A percentile compares a stretch with the other conserved stretches of the same genome.
Conservation (phyloP, 2,888 invertebrate genomes). For the Nebria brevicollis region DNA sequence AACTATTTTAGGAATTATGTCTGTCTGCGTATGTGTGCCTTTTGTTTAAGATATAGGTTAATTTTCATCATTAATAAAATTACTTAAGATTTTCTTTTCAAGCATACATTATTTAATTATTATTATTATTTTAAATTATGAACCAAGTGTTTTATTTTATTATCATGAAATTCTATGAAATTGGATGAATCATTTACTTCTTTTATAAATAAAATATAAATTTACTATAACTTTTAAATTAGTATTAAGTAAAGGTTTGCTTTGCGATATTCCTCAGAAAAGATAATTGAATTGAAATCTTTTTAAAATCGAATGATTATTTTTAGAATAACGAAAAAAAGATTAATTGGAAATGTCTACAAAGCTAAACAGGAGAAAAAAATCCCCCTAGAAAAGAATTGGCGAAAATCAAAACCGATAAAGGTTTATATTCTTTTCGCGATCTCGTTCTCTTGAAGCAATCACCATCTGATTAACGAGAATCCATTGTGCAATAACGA, state of each 20-base stretch:
- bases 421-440: slow-evolving; percentile 32
- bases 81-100: no score
- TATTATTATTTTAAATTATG: no score
- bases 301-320: not conserved
- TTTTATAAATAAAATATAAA: no score
- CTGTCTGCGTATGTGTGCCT: no score
- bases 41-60: no score
- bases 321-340: not conserved
- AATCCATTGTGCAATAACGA: slow-evolving; percentile 46
- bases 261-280: not conserved
- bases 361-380: not conserved
- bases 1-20: no score
- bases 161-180: no score
- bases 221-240: no score
- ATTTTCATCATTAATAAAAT: no score
- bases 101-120: no score
- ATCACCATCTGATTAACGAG: slow-evolving; percentile 47
- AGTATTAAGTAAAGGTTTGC: not conserved
- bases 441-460: slow-evolving; percentile 36
- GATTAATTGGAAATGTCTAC: slow-evolving; percentile 2
- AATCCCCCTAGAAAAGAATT: slow-evolving; percentile 19
- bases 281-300: not conserved
- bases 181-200: no score
- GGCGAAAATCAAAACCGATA: slow-evolving; percentile 39
- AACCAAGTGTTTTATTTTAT: no score